These are phyloP conservation scores for Bovichtus diacanthus DNA, from an alignment of 2,797 vertebrate genomes.

Conservation along the genomic window DNA sequence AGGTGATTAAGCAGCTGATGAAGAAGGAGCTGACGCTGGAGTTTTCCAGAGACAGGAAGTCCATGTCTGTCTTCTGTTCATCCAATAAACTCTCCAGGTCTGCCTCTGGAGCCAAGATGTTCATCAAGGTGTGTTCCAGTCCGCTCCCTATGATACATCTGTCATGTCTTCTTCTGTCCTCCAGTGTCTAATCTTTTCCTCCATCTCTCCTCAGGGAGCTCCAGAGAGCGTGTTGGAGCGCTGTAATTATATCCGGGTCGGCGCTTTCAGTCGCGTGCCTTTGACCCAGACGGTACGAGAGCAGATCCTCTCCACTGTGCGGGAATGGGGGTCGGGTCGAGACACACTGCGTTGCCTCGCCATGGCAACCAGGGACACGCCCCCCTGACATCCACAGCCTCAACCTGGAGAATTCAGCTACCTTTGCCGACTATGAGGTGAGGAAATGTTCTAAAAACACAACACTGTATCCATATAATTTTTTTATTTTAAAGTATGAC, in stretches of 20 bases:
- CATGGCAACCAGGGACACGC: conserved; percentile 85
- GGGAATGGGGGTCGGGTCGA: conserved; percentile 84
- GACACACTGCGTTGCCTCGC: conserved; percentile 87
- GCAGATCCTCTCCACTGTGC: conserved; percentile 79
- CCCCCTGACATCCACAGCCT: conserved; percentile 80
- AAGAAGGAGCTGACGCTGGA: conserved; percentile 87
- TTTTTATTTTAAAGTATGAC: not conserved
- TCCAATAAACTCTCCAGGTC: conserved; percentile 82
- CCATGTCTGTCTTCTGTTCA: conserved; percentile 87
- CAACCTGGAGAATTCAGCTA: conserved; percentile 82
- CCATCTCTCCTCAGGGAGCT: conserved; percentile 75
- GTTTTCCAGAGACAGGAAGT: conserved; percentile 88
- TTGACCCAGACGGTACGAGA: conserved; percentile 75
- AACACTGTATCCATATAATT: not conserved
- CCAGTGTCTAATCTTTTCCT: not conserved
- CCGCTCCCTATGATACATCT: accelerated
- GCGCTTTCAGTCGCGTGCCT: conserved; percentile 68
- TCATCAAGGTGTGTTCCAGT: conserved; percentile 81
- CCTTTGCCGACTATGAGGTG: conserved; percentile 84
- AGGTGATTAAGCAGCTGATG: conserved; percentile 88
- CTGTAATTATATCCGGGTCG: conserved; percentile 78
- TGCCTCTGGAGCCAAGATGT: conserved; percentile 84
- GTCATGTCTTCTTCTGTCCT: not conserved
- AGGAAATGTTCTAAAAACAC: conserved; percentile 8
- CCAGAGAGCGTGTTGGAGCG: conserved; percentile 87